These are phyloP conservation scores for Oryzias woworae DNA, from an alignment of 2,113 vertebrate genomes.

Conservation along the genomic window DNA sequence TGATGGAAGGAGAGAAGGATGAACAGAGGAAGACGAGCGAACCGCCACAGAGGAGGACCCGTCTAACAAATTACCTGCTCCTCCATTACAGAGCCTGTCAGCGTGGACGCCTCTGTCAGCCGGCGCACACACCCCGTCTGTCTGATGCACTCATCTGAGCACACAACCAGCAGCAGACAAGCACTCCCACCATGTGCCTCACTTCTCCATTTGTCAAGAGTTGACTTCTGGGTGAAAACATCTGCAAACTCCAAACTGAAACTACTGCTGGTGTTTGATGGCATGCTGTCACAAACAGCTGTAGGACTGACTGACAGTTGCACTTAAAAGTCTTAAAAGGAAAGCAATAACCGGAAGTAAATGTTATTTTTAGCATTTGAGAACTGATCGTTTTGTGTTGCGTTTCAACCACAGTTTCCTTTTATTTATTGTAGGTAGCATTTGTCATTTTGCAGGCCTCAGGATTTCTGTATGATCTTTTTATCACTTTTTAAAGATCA, in stretches of 20 bases:
- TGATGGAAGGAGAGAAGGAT: constrained; percentile 47
- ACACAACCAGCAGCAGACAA: constrained; percentile 11
- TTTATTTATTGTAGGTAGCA: too few relatives aligned
- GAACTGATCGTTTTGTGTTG: too few relatives aligned
- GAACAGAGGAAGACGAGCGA: constrained; percentile 66
- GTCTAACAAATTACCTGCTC: constrained; percentile 79
- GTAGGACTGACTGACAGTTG: constrained; percentile 32
- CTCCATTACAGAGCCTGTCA: constrained; percentile 81
- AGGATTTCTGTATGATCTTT: too few relatives aligned
- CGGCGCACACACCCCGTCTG: constrained; percentile 73
- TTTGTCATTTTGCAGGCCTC: too few relatives aligned
- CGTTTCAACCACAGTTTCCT: too few relatives aligned
- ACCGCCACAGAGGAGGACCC: constrained; percentile 76
- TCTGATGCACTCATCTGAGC: constrained; percentile 11
- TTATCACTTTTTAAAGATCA: too few relatives aligned
- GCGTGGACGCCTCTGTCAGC: constrained; percentile 78
- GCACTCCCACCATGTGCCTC: constrained; percentile 9
- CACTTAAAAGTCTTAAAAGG: background rate
- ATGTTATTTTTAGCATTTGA: too few relatives aligned
- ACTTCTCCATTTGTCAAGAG: constrained; percentile 15
- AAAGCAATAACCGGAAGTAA: too few relatives aligned
- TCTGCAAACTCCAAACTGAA: constrained; percentile 49
- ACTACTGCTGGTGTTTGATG: constrained; percentile 69
- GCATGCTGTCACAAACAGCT: constrained; percentile 63
- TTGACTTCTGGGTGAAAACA: constrained; percentile 32